A percentile compares a stretch with the other conserved stretches of the same genome.
phyloP scores from a whole-genome alignment of 2,888 invertebrate species.

The Tinea semifulvella region DNA sequence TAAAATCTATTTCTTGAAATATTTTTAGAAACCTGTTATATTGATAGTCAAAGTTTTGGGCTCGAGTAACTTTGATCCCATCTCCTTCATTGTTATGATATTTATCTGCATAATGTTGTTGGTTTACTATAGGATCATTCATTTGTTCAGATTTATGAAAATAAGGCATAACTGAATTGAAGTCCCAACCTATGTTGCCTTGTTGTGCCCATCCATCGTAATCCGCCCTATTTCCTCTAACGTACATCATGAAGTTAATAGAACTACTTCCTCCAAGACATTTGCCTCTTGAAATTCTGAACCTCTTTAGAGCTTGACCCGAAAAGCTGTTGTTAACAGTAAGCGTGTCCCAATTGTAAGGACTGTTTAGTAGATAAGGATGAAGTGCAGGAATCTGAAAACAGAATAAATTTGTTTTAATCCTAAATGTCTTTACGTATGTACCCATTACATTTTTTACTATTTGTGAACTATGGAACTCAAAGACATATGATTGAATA shows the following conservation, averaged over 20 bases:
- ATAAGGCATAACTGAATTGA: constrained; percentile 44
- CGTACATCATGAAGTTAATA: constrained; percentile 72
- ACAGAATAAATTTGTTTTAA: no score
- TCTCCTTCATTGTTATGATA: not conserved
- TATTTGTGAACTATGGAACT: no score
- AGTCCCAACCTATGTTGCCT: constrained; percentile 68
- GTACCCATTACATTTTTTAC: no score
- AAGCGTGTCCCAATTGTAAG: constrained; percentile 8
- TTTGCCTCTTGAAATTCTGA: constrained; percentile 66
- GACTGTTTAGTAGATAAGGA: constrained; percentile 3
- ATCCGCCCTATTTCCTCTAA: constrained; percentile 71
- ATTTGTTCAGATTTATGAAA: constrained; percentile 26
- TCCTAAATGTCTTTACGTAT: no score
- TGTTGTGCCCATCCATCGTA: constrained; percentile 59
- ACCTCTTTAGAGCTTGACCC: constrained; percentile 10
- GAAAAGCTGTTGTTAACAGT: constrained; percentile 9
- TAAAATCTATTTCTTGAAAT: constrained; percentile 10
- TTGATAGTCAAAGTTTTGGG: constrained; percentile 1
- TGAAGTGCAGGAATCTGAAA: constrained; percentile 9
- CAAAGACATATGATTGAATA: no score
- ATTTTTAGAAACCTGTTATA: constrained; percentile 5
- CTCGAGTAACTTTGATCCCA: constrained; percentile 3
- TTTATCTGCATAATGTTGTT: constrained; percentile 18
- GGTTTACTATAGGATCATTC: constrained; percentile 20
- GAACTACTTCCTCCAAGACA: constrained; percentile 72